phyloP scores from a whole-genome alignment of 2,888 invertebrate species.

The Octodonta nipae region DNA sequence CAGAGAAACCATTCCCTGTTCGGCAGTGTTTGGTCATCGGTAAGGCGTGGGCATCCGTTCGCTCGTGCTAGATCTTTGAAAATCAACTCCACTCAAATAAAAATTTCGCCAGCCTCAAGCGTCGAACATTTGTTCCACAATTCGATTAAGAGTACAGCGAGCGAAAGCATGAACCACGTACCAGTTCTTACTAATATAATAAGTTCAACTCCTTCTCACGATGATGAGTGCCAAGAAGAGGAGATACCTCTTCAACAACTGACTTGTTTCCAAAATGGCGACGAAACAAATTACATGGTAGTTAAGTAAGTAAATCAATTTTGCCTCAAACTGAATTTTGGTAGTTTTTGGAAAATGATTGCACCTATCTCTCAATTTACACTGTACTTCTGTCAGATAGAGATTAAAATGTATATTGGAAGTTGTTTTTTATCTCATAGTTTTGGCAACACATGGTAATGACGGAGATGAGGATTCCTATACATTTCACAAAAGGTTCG shows the following conservation, averaged over 20 bases:
- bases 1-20: conserved; percentile 93
- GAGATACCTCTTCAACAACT: conserved; percentile 71
- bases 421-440: too few species aligned
- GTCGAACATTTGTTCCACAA: conserved; percentile 45
- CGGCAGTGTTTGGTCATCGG: conserved; percentile 90
- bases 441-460: too few species aligned
- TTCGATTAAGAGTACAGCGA: conserved; percentile 41
- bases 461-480: too few species aligned
- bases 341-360: too few species aligned
- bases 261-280: conserved; percentile 48
- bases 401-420: too few species aligned
- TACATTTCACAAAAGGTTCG: too few species aligned
- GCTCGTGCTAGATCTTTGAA: conserved; percentile 45
- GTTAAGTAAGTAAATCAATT: conserved; percentile 53
- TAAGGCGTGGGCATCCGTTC: conserved; percentile 59
- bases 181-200: conserved; percentile 37
- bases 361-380: too few species aligned
- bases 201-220: conserved; percentile 28
- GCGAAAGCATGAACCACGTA: conserved; percentile 45
- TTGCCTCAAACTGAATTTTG: too few species aligned
- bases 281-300: conserved; percentile 55
- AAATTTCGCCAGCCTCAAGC: conserved; percentile 36
- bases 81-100: conserved; percentile 41
- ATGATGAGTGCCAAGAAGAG: conserved; percentile 36
- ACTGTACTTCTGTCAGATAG: too few species aligned